Evolutionary conservation across 2,888 invertebrate species (phyloP).

Genomic region (Folsomia candida): DNA sequence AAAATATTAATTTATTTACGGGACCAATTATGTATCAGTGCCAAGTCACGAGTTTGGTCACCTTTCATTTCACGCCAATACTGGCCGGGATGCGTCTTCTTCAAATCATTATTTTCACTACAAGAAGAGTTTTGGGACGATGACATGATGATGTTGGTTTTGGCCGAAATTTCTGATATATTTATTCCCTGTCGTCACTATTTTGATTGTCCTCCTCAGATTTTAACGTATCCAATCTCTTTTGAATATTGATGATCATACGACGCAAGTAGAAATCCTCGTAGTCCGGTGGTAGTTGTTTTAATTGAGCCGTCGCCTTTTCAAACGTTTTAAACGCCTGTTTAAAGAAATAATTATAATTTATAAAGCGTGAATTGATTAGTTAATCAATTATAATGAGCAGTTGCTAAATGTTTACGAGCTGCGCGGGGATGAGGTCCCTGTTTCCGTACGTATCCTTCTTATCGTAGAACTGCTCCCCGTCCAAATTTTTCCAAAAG

Average conservation of each 20-base stretch:
- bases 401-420: too few relatives aligned
- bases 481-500: conserved; percentile 59
- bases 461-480: conserved; percentile 56
- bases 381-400: not conserved
- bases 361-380: not conserved
- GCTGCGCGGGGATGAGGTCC: conserved; percentile 57
- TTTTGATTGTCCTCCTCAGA: too few relatives aligned
- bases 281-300: conserved; percentile 56
- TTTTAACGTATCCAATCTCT: conserved; percentile 27
- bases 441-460: conserved; percentile 61
- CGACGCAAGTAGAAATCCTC: conserved; percentile 57
- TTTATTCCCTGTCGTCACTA: too few relatives aligned
- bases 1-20: too few relatives aligned
- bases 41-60: too few relatives aligned
- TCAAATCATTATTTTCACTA: too few relatives aligned
- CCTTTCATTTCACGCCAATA: too few relatives aligned
- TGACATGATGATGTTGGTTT: too few relatives aligned
- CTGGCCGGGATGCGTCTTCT: too few relatives aligned
- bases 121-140: too few relatives aligned
- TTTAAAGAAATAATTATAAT: not conserved
- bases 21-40: too few relatives aligned
- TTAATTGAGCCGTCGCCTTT: conserved; percentile 55
- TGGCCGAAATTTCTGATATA: too few relatives aligned
- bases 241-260: conserved; percentile 51
- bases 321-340: conserved; percentile 56